Base-by-base conservation (phyloP, 2,797 vertebrate genomes). In the Amphiprion clarkii region DNA sequence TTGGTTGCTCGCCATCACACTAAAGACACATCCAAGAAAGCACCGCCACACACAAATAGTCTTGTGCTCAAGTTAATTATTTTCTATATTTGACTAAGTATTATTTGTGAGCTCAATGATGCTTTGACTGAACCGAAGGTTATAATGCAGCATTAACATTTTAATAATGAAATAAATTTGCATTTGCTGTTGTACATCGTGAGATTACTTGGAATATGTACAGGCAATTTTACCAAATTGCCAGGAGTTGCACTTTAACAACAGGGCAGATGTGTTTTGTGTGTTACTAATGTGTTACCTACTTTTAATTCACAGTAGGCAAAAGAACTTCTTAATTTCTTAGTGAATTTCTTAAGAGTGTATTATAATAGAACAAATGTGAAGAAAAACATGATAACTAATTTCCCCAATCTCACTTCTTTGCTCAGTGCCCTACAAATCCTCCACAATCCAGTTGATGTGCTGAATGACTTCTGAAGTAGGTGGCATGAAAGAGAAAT, bases 401-500 rank as follows among this genome's bases (percentile, higher is more conserved):
- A 91, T 87, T 89, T 89, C 53, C 57, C n/a, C 25, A 84, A 86
- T 83, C 59, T 83, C 51, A 57, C 68, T 78, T 67, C 80, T 81
- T 87, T 83, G 48, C 86, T 89, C 71, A 48, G 42, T 76, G 74
- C 82, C 55, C 72, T 70, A 76, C 80, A 92, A 92, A 92, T 92
- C 90, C 86, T 76, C 83, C 65, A 83, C 83, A 92, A 92, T 88
- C 91, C 89, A 87, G 89, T 62, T 88, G 89, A 93, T 90, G 91
- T 90, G 84, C 76, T 91, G 86, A 93, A 93, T 92, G 76, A 81
- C 83, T 90, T 91, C 82, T 89, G 79, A 91, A 93, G 89, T 91
- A 92, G 90, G 83, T 91, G 89, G 86, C 90, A 93, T 89, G 79
- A 93, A 90, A 93, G 88, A 90, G 86, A 91, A 93, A 91, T 92